phyloP scores from a whole-genome alignment of 2,113 vertebrate species.

The Phalacrocorax pelagicus region DNA sequence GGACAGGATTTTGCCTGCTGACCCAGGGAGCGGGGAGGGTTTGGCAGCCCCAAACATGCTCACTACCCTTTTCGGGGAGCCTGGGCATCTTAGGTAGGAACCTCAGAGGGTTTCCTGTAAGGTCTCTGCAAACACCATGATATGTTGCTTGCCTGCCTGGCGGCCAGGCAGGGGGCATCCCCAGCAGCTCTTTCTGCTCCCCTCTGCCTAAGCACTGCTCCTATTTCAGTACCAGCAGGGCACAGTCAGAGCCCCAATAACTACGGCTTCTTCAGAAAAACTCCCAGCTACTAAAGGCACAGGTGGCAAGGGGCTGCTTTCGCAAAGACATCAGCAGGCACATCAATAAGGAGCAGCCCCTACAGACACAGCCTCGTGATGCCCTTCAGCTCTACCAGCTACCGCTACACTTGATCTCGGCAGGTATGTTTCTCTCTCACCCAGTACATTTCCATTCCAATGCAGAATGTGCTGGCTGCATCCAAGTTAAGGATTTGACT shows the following conservation, averaged over 20 bases:
- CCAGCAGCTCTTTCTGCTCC: not conserved
- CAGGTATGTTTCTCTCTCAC: not conserved
- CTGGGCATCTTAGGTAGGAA: not conserved
- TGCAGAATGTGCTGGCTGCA: not conserved
- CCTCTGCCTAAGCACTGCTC: not conserved
- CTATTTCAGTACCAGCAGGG: not conserved
- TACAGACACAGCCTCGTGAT: not conserved
- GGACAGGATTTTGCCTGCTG: not conserved
- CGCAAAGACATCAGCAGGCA: not conserved
- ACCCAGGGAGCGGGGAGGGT: not conserved
- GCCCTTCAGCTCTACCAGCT: not conserved
- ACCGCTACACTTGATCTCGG: not conserved
- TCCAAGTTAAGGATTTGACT: not conserved
- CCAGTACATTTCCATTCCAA: not conserved
- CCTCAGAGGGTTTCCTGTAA: not conserved
- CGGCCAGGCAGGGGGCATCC: not conserved
- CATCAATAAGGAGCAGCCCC: not conserved
- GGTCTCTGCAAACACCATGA: not conserved
- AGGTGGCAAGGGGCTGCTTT: not conserved
- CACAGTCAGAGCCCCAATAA: accelerated
- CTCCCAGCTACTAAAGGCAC: not conserved
- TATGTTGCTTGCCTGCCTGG: accelerated
- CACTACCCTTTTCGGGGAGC: accelerated
- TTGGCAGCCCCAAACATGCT: not conserved
- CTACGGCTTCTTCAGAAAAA: not conserved